Evolutionary conservation across 1,140 invertebrate species (phyloP).

Genomic region (Brachionus calyciflorus): DNA sequence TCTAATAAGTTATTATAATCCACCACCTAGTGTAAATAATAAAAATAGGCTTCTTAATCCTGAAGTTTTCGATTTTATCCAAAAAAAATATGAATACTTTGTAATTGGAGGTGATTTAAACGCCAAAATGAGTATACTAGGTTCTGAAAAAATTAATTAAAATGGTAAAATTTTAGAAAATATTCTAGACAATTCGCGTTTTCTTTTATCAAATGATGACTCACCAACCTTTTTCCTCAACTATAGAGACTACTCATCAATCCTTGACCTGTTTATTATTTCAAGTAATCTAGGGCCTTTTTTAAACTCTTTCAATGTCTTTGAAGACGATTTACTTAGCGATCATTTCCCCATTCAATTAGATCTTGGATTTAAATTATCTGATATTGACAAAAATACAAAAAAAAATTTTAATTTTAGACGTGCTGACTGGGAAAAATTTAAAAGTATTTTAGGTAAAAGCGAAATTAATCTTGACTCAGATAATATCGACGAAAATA

Average conservation of each 20-base stretch:
- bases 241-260: not conserved
- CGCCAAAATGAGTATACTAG: too few relatives aligned
- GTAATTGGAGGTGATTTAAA: too few relatives aligned
- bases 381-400: not conserved
- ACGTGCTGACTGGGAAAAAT: not conserved
- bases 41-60: too few relatives aligned
- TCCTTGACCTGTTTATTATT: not conserved
- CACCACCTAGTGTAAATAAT: too few relatives aligned
- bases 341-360: not conserved
- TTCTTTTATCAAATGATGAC: not conserved
- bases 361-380: not conserved
- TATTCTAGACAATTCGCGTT: too few relatives aligned
- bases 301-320: not conserved
- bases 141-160: too few relatives aligned
- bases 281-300: not conserved
- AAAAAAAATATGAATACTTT: too few relatives aligned
- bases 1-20: too few relatives aligned
- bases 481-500: not conserved
- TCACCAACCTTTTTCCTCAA: not conserved
- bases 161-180: too few relatives aligned
- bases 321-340: not conserved
- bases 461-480: not conserved
- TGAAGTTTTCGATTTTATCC: too few relatives aligned
- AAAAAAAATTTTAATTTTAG: not conserved
- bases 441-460: not conserved